A percentile compares a stretch with the other conserved stretches of the same genome.
Evolutionary conservation across 2,797 vertebrate genomes (phyloP).

Genomic region (Clamator glandarius): DNA sequence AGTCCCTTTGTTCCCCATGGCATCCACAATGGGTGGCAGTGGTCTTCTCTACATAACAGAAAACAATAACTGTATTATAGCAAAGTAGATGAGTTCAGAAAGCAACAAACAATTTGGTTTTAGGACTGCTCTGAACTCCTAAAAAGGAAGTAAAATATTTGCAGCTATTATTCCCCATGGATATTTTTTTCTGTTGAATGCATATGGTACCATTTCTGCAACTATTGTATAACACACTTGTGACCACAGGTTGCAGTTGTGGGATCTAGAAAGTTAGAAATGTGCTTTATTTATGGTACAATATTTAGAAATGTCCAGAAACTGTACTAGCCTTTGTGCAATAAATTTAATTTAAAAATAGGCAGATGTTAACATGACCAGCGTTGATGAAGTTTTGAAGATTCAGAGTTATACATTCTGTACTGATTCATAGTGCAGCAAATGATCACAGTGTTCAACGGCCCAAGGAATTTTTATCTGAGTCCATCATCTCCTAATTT

Average conservation of each 20-base stretch:
- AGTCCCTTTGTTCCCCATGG: not conserved
- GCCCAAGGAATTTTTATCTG: not conserved
- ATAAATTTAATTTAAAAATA: not conserved
- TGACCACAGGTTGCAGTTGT: not conserved
- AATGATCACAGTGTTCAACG: not conserved
- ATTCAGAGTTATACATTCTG: not conserved
- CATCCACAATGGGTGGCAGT: not conserved
- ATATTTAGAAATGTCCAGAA: not conserved
- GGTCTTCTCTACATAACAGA: not conserved
- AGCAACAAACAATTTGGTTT: not conserved
- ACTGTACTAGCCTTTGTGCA: not conserved
- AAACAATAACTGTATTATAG: not conserved
- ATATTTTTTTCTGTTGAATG: not conserved
- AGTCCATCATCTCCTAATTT: not conserved
- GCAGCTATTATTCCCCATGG: not conserved
- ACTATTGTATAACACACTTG: not conserved
- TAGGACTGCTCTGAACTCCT: constrained; percentile 41
- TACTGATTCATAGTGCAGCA: not conserved
- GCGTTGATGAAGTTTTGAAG: not conserved
- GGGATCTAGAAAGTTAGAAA: not conserved
- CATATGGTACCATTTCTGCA: not conserved
- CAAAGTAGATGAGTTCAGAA: not conserved
- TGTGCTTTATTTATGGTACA: not conserved
- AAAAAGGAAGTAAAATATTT: constrained; percentile 12
- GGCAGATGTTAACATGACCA: not conserved